Evolutionary conservation across 23 tunicate species (phyloP).

Genomic region (Ciona savignyi): DNA sequence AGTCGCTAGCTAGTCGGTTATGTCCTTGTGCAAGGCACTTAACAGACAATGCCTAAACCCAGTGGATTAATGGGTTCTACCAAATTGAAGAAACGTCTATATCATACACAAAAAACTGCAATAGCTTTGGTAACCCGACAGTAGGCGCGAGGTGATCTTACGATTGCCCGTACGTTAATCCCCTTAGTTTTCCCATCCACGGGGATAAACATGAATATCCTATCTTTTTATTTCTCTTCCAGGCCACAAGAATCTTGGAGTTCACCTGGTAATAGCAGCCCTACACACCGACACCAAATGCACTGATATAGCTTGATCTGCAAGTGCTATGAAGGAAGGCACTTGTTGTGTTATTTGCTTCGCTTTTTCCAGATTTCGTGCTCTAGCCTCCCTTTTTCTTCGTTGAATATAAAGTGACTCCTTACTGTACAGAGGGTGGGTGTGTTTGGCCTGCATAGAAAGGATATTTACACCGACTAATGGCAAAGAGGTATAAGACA

Average conservation of each 20-base stretch:
- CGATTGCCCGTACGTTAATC: no score
- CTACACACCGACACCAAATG: constrained; percentile 43
- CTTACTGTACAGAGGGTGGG: constrained; percentile 59
- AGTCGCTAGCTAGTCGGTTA: no score
- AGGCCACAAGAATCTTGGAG: neutral
- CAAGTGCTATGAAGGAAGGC: constrained; percentile 38
- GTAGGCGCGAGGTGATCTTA: no score
- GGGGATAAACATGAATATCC: no score
- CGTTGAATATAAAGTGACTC: constrained; percentile 81
- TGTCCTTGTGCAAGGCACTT: no score
- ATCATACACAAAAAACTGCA: no score
- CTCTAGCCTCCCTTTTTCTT: constrained; percentile 27
- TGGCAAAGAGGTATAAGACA: neutral
- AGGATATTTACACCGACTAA: neutral
- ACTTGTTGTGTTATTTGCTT: constrained; percentile 32
- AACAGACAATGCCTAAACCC: no score
- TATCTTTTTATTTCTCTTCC: neutral
- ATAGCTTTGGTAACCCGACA: no score
- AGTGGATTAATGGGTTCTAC: no score
- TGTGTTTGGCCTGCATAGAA: constrained; percentile 39
- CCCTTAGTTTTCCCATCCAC: no score
- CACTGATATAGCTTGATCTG: constrained; percentile 65
- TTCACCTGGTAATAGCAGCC: constrained; percentile 32
- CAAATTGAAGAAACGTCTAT: no score
- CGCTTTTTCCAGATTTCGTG: constrained; percentile 41